Conservation (phyloP, 2,888 invertebrate genomes). For the Eustalomyia histrio region DNA sequence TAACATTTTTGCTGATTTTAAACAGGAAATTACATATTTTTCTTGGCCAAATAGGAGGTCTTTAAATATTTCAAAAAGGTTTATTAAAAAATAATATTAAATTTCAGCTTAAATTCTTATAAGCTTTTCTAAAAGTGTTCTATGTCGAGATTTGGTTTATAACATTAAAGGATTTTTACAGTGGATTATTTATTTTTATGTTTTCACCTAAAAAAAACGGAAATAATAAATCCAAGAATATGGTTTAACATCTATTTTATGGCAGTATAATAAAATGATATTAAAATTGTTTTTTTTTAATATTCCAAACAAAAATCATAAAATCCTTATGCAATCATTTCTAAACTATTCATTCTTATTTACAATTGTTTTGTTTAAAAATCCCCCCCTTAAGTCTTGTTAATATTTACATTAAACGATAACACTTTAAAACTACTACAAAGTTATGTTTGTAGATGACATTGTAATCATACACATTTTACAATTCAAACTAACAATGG, state of each 20-base stretch:
- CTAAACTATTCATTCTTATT: no score
- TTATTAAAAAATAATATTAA: neutral
- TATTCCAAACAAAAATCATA: no score
- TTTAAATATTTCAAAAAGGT: neutral
- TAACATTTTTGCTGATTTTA: neutral
- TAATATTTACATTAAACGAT: conserved; percentile 4
- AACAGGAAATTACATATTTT: conserved; percentile 1
- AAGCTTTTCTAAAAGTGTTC: neutral
- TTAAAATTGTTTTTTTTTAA: no score
- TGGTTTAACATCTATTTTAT: neutral
- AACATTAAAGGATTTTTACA: neutral
- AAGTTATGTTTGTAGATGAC: neutral
- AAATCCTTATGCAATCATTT: no score
- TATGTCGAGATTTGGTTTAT: neutral
- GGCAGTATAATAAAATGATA: no score
- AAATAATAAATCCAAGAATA: neutral
- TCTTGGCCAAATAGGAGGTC: neutral
- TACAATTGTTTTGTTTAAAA: no score
- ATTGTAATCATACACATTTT: neutral
- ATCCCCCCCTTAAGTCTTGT: neutral
- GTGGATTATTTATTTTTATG: neutral
- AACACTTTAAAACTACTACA: neutral
- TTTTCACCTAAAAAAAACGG: neutral
- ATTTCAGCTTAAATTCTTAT: neutral
- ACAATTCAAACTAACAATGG: neutral